These are phyloP conservation scores for Meandrina meandrites DNA, from an alignment of 92 coral and sea anemone species.

Conservation along the genomic window DNA sequence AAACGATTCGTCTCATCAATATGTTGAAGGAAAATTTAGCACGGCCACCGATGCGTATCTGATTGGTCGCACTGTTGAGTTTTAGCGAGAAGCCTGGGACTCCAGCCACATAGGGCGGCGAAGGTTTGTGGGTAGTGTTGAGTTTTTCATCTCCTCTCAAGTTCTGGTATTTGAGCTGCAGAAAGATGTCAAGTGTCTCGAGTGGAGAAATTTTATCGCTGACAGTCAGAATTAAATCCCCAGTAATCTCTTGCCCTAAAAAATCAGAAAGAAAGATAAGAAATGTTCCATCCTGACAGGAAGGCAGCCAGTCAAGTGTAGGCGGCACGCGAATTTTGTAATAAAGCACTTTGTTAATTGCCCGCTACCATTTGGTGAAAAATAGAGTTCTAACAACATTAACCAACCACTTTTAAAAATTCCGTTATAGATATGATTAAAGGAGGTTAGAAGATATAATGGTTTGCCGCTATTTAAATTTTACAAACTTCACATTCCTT, in stretches of 20 bases:
- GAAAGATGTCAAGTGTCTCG: constrained; percentile 66
- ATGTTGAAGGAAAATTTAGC: constrained; percentile 62
- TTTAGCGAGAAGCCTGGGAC: constrained; percentile 81
- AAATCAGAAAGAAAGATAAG: not conserved
- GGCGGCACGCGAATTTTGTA: not conserved
- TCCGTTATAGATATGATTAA: not conserved
- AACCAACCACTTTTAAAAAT: not conserved
- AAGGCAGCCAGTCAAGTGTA: not conserved
- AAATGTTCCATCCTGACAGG: not conserved
- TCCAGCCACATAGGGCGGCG: constrained; percentile 74
- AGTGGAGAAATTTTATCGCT: constrained; percentile 67
- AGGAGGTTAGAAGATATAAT: not conserved
- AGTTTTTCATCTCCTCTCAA: constrained; percentile 55
- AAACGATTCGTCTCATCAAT: constrained; percentile 62
- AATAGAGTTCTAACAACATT: not conserved
- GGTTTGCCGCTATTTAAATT: not conserved
- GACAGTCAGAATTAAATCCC: constrained; percentile 60
- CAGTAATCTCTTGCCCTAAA: constrained; percentile 58
- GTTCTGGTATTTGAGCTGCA: constrained; percentile 68
- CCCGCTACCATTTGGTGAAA: not conserved
- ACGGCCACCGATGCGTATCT: constrained; percentile 71
- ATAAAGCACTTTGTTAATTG: not conserved
- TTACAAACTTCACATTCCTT: not conserved
- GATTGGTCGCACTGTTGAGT: constrained; percentile 59
- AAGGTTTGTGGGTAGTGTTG: constrained; percentile 66